A percentile compares a stretch with the other conserved stretches of the same genome.
Evolutionary conservation across 2,113 vertebrate species (phyloP).

Genomic region (Barnardius zonarius): DNA sequence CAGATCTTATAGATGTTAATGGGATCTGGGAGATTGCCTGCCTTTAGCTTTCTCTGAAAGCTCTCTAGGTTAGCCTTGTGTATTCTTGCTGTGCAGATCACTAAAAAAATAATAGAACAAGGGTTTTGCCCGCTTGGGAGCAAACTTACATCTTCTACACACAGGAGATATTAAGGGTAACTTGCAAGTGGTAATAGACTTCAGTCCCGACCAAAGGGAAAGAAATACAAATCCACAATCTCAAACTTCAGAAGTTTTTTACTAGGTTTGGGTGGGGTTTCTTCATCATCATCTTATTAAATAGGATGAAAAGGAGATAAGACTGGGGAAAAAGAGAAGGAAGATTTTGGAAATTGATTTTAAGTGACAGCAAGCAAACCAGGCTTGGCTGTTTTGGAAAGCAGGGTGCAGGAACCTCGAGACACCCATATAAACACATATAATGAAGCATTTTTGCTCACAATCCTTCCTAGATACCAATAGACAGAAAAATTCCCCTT

Average conservation of each 20-base stretch:
- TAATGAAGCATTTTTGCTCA: background rate
- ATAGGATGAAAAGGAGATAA: background rate
- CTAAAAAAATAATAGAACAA: background rate
- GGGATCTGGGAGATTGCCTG: background rate
- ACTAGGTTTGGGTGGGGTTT: background rate
- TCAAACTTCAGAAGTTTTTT: background rate
- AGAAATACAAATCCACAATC: background rate
- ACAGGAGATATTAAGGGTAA: background rate
- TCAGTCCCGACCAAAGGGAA: background rate
- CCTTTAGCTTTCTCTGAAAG: background rate
- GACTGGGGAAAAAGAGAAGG: background rate
- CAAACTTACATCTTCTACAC: background rate
- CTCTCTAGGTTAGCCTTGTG: background rate
- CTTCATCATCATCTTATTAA: background rate
- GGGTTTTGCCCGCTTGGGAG: background rate
- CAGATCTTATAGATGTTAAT: background rate
- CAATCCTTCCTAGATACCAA: background rate
- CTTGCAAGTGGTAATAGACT: background rate
- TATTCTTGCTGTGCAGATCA: background rate
- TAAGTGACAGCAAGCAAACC: background rate
- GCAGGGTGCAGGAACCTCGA: rapidly evolving
- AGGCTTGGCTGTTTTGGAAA: background rate
- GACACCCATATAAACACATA: background rate
- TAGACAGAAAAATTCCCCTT: background rate
- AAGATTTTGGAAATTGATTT: background rate